These are phyloP conservation scores for Glaucopsyche alexis DNA, from an alignment of 2,888 invertebrate species.

Conservation along the genomic window DNA sequence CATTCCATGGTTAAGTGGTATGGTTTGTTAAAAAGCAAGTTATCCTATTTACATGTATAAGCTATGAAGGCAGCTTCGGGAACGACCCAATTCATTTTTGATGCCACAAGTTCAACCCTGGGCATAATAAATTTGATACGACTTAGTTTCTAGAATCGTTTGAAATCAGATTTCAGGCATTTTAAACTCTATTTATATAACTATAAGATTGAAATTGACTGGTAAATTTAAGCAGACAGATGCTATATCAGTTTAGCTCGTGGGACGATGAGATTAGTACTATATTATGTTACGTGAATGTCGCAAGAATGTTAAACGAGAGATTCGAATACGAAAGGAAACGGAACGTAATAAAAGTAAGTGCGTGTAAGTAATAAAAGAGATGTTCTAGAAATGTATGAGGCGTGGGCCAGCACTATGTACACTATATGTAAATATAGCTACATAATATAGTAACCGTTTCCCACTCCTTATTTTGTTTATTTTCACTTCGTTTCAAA, in stretches of 20 bases:
- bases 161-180: background rate
- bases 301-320: background rate
- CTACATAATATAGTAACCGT: too few species aligned
- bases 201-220: background rate
- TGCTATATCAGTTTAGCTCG: background rate
- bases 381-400: too few species aligned
- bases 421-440: too few species aligned
- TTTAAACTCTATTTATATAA: background rate
- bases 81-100: conserved; percentile 5
- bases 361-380: too few species aligned
- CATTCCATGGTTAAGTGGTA: too few species aligned
- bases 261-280: background rate
- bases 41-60: conserved; percentile 10
- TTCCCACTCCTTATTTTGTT: too few species aligned
- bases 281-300: background rate
- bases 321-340: background rate
- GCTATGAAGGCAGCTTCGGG: background rate
- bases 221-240: background rate
- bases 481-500: too few species aligned
- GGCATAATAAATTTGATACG: conserved; percentile 12
- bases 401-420: too few species aligned
- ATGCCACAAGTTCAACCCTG: background rate
- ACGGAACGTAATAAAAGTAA: too few species aligned
- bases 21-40: background rate
- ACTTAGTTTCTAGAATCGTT: background rate